phyloP scores from a whole-genome alignment of 2,113 vertebrate genomes.

The Patagioenas fasciata region DNA sequence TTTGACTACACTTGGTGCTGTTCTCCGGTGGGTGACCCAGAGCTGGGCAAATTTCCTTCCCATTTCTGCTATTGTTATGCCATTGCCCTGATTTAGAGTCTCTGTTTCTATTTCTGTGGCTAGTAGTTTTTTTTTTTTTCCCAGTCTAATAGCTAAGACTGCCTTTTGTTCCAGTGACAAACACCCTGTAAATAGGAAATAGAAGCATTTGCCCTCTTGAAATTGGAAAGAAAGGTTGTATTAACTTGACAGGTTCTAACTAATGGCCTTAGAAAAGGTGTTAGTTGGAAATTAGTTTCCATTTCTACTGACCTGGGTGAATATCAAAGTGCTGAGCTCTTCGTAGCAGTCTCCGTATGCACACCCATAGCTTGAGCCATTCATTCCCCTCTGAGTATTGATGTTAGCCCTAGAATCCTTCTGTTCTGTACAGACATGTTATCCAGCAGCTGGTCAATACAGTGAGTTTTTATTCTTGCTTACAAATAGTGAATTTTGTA shows the following conservation, averaged over 20 bases:
- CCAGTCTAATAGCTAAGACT: not conserved
- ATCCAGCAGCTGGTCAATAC: not conserved
- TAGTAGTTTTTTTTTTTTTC: no score
- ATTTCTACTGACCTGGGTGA: not conserved
- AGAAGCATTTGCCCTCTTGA: not conserved
- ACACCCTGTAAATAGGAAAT: not conserved
- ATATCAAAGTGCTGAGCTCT: not conserved
- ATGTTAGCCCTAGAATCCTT: not conserved
- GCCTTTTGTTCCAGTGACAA: not conserved
- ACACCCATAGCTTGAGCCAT: not conserved
- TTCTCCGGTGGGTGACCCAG: not conserved
- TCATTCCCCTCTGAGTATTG: not conserved
- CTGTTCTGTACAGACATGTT: not conserved
- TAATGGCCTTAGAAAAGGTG: not conserved
- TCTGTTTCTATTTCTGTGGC: not conserved
- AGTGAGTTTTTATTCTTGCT: not conserved
- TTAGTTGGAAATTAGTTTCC: slow-evolving; percentile 14
- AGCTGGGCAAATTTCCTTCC: not conserved
- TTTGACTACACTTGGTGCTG: not conserved
- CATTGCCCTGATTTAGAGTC: not conserved
- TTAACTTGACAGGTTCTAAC: not conserved
- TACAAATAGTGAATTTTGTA: not conserved
- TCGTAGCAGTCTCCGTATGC: not conserved
- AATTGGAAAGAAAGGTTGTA: not conserved
- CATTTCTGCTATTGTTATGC: no score